These are phyloP conservation scores for Hycleus phaleratus DNA, from an alignment of 1,140 invertebrate species.

Conservation along the genomic window DNA sequence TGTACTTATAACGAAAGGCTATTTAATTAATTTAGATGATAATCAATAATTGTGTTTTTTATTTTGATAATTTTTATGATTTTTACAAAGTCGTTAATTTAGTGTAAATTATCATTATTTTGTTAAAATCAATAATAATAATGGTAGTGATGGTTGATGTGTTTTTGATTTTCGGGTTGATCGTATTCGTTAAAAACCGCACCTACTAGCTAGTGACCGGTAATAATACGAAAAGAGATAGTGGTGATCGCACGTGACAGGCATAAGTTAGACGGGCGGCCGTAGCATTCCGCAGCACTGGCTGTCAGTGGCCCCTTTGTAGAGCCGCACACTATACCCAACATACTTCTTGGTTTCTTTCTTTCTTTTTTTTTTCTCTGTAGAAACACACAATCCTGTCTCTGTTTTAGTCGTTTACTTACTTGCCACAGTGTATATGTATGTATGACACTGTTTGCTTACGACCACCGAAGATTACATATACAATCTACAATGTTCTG, in stretches of 20 bases:
- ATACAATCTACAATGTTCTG: too few relatives aligned
- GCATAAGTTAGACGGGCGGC: constrained; percentile 36
- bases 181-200: constrained; percentile 3
- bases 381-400: too few relatives aligned
- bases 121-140: too few relatives aligned
- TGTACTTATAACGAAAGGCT: constrained; percentile 82
- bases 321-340: constrained; percentile 19
- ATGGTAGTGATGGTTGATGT: too few relatives aligned
- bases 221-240: constrained; percentile 19
- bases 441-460: not conserved
- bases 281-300: constrained; percentile 32
- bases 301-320: constrained; percentile 34
- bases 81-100: too few relatives aligned
- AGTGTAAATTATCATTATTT: too few relatives aligned
- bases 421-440: too few relatives aligned
- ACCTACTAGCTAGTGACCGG: constrained; percentile 17
- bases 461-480: constrained; percentile 3
- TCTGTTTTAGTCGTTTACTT: too few relatives aligned
- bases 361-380: too few relatives aligned
- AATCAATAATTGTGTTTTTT: not conserved
- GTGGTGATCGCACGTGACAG: constrained; percentile 37
- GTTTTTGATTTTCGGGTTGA: not conserved
- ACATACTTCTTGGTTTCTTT: too few relatives aligned
- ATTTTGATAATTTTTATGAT: not conserved
- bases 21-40: constrained; percentile 27